A percentile compares a stretch with the other conserved stretches of the same genome.
These are phyloP conservation scores for Octopus sinensis DNA, from an alignment of 1,140 invertebrate genomes.

Conservation along the genomic window DNA sequence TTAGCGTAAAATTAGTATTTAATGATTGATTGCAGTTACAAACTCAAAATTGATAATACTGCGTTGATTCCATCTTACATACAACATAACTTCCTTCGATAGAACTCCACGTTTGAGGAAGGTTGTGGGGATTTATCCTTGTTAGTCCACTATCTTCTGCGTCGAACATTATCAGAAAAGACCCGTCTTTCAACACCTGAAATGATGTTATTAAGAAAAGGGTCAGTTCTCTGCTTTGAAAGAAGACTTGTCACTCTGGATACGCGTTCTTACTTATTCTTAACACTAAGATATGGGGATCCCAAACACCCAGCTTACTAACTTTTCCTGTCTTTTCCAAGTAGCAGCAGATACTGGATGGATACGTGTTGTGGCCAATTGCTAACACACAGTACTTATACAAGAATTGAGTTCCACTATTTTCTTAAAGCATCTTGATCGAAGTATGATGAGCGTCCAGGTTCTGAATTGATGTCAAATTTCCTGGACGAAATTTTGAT, in stretches of 20 bases:
- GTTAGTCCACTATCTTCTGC: background rate
- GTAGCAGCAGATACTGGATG: background rate
- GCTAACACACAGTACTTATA: background rate
- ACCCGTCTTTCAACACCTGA: background rate
- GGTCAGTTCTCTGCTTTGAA: background rate
- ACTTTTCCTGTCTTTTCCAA: background rate
- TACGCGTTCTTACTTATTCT: background rate
- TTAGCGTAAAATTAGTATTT: background rate
- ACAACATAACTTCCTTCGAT: background rate
- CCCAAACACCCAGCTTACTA: background rate
- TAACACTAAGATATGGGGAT: background rate
- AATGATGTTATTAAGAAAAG: background rate
- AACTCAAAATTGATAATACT: background rate
- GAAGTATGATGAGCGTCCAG: background rate
- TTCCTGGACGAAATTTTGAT: too few species aligned
- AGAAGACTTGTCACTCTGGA: background rate
- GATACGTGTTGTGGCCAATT: background rate
- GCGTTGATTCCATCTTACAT: background rate
- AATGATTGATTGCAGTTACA: background rate
- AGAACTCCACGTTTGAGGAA: background rate
- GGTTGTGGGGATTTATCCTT: background rate
- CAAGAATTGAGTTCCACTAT: background rate
- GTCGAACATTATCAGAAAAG: background rate
- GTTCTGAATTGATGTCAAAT: too few species aligned
- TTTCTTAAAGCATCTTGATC: background rate